These are phyloP conservation scores for Pseudopodoces humilis DNA, from an alignment of 2,113 vertebrate genomes.

Conservation along the genomic window DNA sequence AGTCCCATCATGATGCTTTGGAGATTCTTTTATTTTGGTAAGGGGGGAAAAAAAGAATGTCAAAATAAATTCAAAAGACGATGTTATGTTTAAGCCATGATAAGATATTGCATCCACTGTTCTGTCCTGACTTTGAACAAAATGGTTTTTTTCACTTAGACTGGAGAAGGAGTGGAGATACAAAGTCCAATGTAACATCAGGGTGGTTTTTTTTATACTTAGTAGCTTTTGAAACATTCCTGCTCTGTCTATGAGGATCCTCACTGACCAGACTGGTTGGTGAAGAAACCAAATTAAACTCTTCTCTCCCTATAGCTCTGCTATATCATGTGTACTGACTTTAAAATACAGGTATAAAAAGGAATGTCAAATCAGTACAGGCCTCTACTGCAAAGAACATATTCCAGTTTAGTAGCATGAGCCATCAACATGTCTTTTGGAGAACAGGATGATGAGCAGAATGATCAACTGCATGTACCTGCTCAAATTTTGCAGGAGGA, in stretches of 20 bases:
- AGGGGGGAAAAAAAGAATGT: neutral
- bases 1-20: neutral
- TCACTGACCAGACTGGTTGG: neutral
- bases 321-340: neutral
- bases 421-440: neutral
- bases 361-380: neutral
- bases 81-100: fast-evolving
- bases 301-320: neutral
- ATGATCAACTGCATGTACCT: neutral
- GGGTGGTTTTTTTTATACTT: neutral
- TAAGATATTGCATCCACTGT: neutral
- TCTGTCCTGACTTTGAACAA: neutral
- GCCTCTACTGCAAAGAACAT: neutral
- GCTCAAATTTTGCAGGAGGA: neutral
- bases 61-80: neutral
- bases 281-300: neutral
- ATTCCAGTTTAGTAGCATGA: neutral
- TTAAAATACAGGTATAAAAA: neutral
- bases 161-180: neutral
- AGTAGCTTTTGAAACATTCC: conserved; percentile 18
- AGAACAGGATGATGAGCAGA: neutral
- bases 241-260: neutral
- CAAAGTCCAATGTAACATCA: neutral
- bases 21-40: neutral
- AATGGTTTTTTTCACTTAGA: neutral